Base-by-base conservation (phyloP, 2,888 invertebrate species). In the Oscheius onirici region DNA sequence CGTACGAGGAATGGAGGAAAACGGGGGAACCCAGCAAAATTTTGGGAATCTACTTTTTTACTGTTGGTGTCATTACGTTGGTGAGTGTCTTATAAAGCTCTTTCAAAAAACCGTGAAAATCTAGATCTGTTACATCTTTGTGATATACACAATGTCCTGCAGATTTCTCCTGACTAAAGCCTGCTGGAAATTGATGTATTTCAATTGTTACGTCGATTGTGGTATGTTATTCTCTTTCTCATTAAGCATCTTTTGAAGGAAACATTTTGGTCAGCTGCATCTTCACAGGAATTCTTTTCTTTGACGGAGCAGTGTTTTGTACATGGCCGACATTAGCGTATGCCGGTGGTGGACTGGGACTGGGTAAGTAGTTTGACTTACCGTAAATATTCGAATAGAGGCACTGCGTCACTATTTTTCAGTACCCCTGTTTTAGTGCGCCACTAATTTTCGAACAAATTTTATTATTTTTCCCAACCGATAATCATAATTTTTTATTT, bases 181-280 rank as follows among this genome's bases (percentile, higher is more conserved):
- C 40, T 66, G 66, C 20, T 66, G 55, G 52, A 52, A 66, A 55
- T 43, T 66, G 46, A 66, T 66, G 66, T 66, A 54, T 40, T 66
- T 66, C 54, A 66, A 63, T 20, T 63, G 63, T n/a, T 63, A 63
- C 34, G 34, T 63, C 24, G 63, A 63, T 46, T 63, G 63, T 46
- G 63, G 63, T 63, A 17, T 15, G 63, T 46, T 3, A 24, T 24
- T 24, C 44, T 10, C 10, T 13, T 44, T 24, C 5, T 24, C n/a
- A 17, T 22, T 13, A 40, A 57, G 5, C 3, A 28, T 6, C 28
- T 40, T n/a, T 34, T 34, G 34, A 6, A 63, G 63, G 63, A 49
- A 63, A 63, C 28, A 49, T 63, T 6, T 17, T 63, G 20, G 63
- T 63, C 10, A 63, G 63, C 20, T 49, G 63, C 13, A 49, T 63